phyloP scores from a whole-genome alignment of 2,888 invertebrate genomes.

The Cotesia congregata region DNA sequence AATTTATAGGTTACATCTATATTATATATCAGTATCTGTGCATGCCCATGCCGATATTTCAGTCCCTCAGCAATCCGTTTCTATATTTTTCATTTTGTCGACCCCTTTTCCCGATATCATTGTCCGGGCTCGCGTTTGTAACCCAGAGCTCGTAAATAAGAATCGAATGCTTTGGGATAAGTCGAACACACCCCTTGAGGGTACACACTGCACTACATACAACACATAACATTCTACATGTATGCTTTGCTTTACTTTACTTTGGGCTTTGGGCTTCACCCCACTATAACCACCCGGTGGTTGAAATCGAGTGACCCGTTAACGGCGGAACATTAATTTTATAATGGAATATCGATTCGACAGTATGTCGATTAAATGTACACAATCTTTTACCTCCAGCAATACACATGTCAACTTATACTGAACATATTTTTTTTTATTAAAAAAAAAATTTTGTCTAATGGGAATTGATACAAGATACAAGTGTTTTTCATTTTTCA shows the following conservation, averaged over 20 bases:
- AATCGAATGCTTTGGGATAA: slow-evolving; percentile 50
- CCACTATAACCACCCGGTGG: slow-evolving; percentile 34
- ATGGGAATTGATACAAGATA: too few species aligned
- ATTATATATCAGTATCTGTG: background rate
- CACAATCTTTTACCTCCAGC: background rate
- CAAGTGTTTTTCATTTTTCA: too few species aligned
- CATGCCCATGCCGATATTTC: slow-evolving; percentile 15
- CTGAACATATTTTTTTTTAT: background rate
- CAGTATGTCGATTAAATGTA: slow-evolving; percentile 40
- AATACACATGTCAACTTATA: background rate
- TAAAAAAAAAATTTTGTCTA: too few species aligned
- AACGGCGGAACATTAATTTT: slow-evolving; percentile 42
- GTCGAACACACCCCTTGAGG: slow-evolving; percentile 48
- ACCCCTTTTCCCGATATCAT: slow-evolving; percentile 36
- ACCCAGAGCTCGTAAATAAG: slow-evolving; percentile 51
- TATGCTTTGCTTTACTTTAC: background rate
- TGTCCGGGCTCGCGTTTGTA: slow-evolving; percentile 40
- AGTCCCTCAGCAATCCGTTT: background rate
- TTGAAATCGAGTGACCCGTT: slow-evolving; percentile 40
- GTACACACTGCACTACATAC: slow-evolving; percentile 25
- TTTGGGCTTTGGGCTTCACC: slow-evolving; percentile 7
- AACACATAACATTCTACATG: background rate
- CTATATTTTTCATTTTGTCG: slow-evolving; percentile 26
- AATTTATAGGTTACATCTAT: background rate
- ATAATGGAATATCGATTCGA: slow-evolving; percentile 38